Evolutionary conservation across 2,113 vertebrate species (phyloP).

Genomic region (Dinomys branickii): DNA sequence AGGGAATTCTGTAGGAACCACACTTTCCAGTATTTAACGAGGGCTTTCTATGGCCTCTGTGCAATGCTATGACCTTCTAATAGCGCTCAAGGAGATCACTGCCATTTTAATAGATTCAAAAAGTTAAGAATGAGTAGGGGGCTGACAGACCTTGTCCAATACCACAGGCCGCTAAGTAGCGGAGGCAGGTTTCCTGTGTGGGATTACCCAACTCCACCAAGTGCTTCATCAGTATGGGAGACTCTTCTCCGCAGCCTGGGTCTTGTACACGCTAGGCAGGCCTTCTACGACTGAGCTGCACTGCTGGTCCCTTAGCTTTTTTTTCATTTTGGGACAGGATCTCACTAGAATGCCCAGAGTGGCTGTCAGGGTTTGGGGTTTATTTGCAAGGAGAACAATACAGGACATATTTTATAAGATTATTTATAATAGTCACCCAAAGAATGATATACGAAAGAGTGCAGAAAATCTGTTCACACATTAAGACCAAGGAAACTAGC

Average conservation of each 20-base stretch:
- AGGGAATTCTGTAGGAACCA: background rate
- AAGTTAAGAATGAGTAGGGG: background rate
- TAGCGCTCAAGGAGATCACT: too few species aligned
- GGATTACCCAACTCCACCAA: background rate
- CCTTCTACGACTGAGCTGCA: background rate
- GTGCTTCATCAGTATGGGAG: background rate
- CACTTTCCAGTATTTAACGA: background rate
- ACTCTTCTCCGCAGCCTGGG: background rate
- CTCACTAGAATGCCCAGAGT: background rate
- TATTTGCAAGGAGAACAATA: too few species aligned
- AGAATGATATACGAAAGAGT: too few species aligned
- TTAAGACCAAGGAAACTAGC: too few species aligned
- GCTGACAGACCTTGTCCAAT: accelerated
- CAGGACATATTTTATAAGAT: too few species aligned
- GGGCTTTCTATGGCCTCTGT: background rate
- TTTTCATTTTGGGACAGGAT: background rate
- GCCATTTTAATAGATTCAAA: background rate
- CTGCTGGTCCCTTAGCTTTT: background rate
- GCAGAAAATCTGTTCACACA: too few species aligned
- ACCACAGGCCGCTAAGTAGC: background rate
- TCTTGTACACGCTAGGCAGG: background rate
- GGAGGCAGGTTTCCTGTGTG: background rate
- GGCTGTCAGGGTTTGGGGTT: background rate
- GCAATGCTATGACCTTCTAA: background rate
- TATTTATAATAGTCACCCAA: too few species aligned